A percentile compares a stretch with the other conserved stretches of the same genome.
Evolutionary conservation across 2,797 vertebrate genomes (phyloP).

Genomic region (Megaceryle alcyon): DNA sequence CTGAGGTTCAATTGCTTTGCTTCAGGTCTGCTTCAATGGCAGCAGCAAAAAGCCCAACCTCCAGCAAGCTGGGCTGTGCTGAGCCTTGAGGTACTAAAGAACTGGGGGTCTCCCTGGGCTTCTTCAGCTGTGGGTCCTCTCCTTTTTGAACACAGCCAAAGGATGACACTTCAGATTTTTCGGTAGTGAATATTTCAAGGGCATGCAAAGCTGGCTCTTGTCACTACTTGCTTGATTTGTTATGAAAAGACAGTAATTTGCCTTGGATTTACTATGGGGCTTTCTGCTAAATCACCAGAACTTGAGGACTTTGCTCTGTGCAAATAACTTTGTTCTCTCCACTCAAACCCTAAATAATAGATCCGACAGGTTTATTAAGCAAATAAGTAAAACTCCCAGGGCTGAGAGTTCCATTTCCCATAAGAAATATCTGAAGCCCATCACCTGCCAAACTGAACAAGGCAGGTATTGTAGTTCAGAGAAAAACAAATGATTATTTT

Average conservation of each 20-base stretch:
- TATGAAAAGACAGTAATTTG: constrained; percentile 2
- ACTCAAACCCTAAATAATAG: background rate
- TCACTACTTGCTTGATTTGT: constrained; percentile 8
- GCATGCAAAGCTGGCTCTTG: background rate
- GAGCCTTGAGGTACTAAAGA: background rate
- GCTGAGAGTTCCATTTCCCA: background rate
- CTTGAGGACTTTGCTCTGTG: constrained; percentile 3
- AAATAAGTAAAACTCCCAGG: background rate
- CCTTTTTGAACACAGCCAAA: background rate
- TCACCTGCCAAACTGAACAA: background rate
- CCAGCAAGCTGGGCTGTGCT: background rate
- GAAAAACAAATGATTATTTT: background rate
- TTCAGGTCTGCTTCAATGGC: background rate
- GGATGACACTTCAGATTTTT: background rate
- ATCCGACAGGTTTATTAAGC: constrained; percentile 33
- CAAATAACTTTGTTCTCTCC: constrained; percentile 17
- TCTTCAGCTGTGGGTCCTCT: background rate
- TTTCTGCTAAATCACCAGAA: constrained; percentile 4
- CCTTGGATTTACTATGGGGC: constrained; percentile 15
- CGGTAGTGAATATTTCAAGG: background rate
- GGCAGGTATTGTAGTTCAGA: background rate
- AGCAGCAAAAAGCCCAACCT: background rate
- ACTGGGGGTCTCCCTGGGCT: background rate
- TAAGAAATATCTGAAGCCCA: background rate
- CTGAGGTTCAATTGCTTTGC: too few relatives aligned